Percentiles rank a stretch among this genome's conserved stretches.
Conservation (phyloP, 1,140 invertebrate genomes). For the Riptortus pedestris region DNA sequence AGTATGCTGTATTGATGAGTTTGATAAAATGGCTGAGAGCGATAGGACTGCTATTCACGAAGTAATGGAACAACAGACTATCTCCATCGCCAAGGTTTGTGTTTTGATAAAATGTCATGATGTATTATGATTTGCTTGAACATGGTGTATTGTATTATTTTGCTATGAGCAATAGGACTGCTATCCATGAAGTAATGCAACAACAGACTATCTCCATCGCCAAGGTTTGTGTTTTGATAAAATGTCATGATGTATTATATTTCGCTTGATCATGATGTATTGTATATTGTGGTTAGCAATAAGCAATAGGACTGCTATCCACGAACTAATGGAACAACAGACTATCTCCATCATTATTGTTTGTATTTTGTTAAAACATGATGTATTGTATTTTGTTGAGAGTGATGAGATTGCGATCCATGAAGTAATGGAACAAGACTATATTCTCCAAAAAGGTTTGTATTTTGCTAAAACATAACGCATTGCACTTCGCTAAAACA, state of each 20-base stretch:
- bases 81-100: conserved; percentile 93
- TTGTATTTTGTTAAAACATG: too few relatives aligned
- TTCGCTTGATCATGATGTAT: too few relatives aligned
- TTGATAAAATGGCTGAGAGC: conserved; percentile 96
- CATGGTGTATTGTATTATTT: too few relatives aligned
- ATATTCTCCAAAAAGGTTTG: conserved; percentile 94
- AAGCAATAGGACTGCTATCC: conserved; percentile 88
- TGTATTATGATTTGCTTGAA: too few relatives aligned
- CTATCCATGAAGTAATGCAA: conserved; percentile 99
- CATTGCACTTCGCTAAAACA: too few relatives aligned
- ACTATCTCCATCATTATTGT: conserved; percentile 98
- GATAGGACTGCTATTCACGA: conserved; percentile 98
- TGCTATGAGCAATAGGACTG: conserved; percentile 86
- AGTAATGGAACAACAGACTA: conserved; percentile 99
- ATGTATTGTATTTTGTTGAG: too few relatives aligned
- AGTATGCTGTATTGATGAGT: conserved; percentile 99
- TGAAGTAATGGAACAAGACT: conserved; percentile 99
- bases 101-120: too few relatives aligned
- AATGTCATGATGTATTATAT: too few relatives aligned
- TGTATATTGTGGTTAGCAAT: too few relatives aligned
- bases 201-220: conserved; percentile 99
- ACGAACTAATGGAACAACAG: conserved; percentile 99
- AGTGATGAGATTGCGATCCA: conserved; percentile 93
- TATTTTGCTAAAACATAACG: too few relatives aligned
- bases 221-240: too few relatives aligned